Base-by-base conservation (phyloP, 2,888 invertebrate genomes). In the Drosophila histrio region DNA sequence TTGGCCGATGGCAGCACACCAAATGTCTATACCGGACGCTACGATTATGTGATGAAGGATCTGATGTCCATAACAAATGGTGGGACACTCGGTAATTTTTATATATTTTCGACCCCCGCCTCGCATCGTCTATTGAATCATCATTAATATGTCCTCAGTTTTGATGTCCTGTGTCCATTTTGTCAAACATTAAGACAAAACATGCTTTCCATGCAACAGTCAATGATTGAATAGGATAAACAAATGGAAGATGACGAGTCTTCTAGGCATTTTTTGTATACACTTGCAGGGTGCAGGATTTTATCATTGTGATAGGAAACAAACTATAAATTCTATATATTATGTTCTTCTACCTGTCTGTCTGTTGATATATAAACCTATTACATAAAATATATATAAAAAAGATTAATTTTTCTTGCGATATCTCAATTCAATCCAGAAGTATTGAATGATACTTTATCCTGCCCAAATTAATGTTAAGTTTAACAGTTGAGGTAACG, bases 21-120 rank as follows among this genome's bases (percentile, higher is more conserved):
- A 21, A 90, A 90, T 60, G 87, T 88, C 7, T 91, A 91, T 59
- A 85, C 90, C 2, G 90, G 90, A 17, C 90, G 91, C 8, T 91
- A 90, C 61, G 91, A 91, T 73, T 91, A 91, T 74, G 91, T 91
- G 43, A 91, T 91, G 91, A 91, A 91, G 84, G 91, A 91, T 75
- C 68, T 91, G 60, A 88, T 91, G 88, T 91, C 91, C 39, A 91
- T 91, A 77, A 91, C 90, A 65, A 91, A 91, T 85, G 91, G 91
- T 87, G 90, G 91, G 72, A 86, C 89, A 74, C 75, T 79, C 72
- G 90, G 89, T 80, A 90, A 88, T 89, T 88, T 72, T 77, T 59
- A 57, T 52, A 53, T 44, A 50, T 38, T 32, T 36, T 46, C 50
- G 28, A 56, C 57, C 46, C 60, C 47, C 39, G 32, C 28, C 8